Evolutionary conservation across 2,797 vertebrate species (phyloP).

Genomic region (Paramormyrops hopkinsi): DNA sequence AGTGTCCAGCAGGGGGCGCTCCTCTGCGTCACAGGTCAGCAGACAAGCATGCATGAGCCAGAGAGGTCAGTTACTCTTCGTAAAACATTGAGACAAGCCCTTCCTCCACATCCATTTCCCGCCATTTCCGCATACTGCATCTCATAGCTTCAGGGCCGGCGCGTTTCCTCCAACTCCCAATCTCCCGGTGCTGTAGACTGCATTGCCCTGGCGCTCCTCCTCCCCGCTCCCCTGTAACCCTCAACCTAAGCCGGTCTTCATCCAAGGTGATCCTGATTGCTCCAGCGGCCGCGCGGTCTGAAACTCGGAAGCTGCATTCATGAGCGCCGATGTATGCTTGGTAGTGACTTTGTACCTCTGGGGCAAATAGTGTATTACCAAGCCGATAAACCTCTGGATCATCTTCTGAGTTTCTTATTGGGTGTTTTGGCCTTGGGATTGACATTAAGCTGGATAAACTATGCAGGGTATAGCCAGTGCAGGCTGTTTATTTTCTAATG

Average conservation of each 20-base stretch:
- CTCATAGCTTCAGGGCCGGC: constrained; percentile 2
- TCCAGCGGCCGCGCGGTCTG: background rate
- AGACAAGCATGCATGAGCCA: constrained; percentile 8
- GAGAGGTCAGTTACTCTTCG: constrained; percentile 12
- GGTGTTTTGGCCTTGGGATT: background rate
- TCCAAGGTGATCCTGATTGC: background rate
- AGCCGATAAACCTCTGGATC: background rate
- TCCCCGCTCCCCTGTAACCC: background rate
- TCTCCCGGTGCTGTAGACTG: background rate
- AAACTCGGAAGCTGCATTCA: background rate
- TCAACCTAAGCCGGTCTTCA: background rate
- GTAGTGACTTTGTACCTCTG: background rate
- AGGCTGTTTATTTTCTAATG: background rate
- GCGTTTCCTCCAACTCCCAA: background rate
- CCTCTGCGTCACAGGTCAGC: constrained; percentile 10
- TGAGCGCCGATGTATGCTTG: background rate
- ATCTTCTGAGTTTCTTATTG: background rate
- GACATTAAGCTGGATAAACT: background rate
- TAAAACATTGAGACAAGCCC: background rate
- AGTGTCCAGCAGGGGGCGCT: constrained; percentile 12
- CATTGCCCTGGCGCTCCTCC: background rate
- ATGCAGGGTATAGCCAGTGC: background rate
- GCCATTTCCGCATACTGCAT: constrained; percentile 1
- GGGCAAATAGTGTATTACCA: background rate
- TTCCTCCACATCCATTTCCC: constrained; percentile 14